Conservation (phyloP, 1,140 invertebrate species). For the Bombus pascuorum region DNA sequence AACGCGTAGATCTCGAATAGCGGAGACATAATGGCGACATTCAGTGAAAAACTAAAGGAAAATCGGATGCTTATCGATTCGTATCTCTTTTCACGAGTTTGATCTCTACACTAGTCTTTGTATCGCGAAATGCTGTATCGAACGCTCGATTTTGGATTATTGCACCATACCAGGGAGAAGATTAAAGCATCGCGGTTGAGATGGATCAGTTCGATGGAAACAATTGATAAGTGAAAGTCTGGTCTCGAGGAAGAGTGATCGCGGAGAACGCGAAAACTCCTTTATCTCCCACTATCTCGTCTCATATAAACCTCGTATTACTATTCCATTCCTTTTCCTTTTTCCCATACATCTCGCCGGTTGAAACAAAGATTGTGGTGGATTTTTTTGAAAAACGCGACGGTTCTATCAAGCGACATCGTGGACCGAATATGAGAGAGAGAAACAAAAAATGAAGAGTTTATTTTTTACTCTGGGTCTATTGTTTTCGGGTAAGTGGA, state of each 20-base stretch:
- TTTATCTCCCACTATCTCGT: background rate
- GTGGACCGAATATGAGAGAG: constrained; percentile 63
- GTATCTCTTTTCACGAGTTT: constrained; percentile 10
- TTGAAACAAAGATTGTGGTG: constrained; percentile 12
- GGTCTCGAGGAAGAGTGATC: background rate
- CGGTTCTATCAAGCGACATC: constrained; percentile 37
- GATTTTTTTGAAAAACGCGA: constrained; percentile 15
- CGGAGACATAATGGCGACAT: constrained; percentile 48
- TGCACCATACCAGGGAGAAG: constrained; percentile 1
- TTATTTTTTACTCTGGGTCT: constrained; percentile 64
- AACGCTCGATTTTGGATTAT: constrained; percentile 29
- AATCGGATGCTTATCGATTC: constrained; percentile 50
- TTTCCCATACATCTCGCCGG: no score
- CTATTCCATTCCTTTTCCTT: no score
- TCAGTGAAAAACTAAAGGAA: constrained; percentile 42
- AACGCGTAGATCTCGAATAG: constrained; percentile 22
- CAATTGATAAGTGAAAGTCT: constrained; percentile 32
- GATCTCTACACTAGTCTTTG: constrained; percentile 25
- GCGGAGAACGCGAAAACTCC: background rate
- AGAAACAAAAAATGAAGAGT: constrained; percentile 66
- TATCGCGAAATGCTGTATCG: constrained; percentile 32
- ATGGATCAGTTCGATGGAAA: constrained; percentile 20
- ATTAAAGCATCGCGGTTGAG: constrained; percentile 1
- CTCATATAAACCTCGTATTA: background rate
- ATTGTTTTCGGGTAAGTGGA: constrained; percentile 64